Conservation (phyloP, 64 coral and sea anemone genomes). For the Hydrozoanthus tunicans region DNA sequence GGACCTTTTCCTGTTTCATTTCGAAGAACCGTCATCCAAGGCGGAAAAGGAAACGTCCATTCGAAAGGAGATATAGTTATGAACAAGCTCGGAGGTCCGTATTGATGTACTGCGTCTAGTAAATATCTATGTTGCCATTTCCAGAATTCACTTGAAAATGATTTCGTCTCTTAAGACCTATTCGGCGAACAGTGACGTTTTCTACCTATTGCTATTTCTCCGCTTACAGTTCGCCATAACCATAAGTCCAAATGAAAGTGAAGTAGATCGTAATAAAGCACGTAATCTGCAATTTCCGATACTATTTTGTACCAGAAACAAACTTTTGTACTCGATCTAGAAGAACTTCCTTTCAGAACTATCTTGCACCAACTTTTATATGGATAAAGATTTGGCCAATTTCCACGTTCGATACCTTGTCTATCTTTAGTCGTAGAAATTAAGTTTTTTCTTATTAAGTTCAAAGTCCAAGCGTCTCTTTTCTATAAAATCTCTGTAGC, state of each 20-base stretch:
- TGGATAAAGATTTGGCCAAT: neutral
- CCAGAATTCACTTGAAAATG: conserved; percentile 52
- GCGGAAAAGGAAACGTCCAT: conserved; percentile 35
- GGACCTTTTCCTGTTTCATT: neutral
- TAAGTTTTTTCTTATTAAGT: neutral
- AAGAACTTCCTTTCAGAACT: neutral
- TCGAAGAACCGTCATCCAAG: neutral
- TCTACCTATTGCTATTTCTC: neutral
- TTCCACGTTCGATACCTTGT: neutral
- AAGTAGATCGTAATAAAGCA: neutral
- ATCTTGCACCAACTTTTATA: neutral
- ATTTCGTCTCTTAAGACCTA: conserved; percentile 26
- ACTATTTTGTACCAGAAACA: neutral
- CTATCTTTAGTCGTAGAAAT: neutral
- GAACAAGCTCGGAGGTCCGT: conserved; percentile 13
- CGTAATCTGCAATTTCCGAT: neutral
- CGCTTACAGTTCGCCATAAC: conserved; percentile 49
- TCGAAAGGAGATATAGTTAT: conserved; percentile 19
- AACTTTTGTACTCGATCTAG: neutral
- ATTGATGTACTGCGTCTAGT: conserved; percentile 28
- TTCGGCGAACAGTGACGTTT: neutral
- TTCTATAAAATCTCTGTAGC: neutral
- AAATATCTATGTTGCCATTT: conserved; percentile 52
- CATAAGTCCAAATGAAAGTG: conserved; percentile 64
- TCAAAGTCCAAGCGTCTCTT: neutral